Evolutionary conservation across 2,797 vertebrate species (phyloP), one percentile per base, ranked within the genome.

Genomic region (Chaenodraco wilsoni): DNA sequence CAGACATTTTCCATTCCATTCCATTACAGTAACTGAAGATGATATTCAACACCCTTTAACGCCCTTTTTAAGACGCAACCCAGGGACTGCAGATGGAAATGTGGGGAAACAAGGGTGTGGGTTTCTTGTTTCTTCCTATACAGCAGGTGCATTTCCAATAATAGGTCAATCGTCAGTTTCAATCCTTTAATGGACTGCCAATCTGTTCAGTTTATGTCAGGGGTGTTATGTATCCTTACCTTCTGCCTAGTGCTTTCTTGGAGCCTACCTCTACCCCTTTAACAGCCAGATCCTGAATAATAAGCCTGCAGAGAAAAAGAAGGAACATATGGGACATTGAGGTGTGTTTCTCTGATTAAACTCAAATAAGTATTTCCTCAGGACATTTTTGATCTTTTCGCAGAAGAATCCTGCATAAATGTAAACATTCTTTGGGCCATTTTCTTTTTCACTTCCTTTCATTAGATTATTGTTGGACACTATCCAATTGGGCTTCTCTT

Each of bases 271-370:
- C n/a, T 15, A 46, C n/a, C 6, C 27, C 19, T 52, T 54, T 46
- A 48, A 10, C 21, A 23, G 54, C 52, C 52, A 44, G 14, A 59
- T 23, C 37, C 23, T 63, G 57, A 78, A 67, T 75, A 43, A 65
- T 70, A 55, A 73, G 52, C 52, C 57, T 37, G 27, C 51, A 21
- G 64, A 66, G 43, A 44, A 67, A 72, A 59, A 21, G 1, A 75
- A 46, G 40, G 41, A 63, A 50, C 50, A 67, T 37, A 56, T 70
- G 65, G 19, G 12, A 37, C 15, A 41, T 8, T 40, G 50, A 64
- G 48, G 23, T 60, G 43, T 62, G 33, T 44, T 55, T 68, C 5
- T 68, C 44, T 21, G 31, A 27, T n/a, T 14, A 15, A 52, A 55
- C 13, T 54, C 60, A 59, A 17, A 63, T 16, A 46, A 27, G 5